Evolutionary conservation across 2,113 vertebrate species (phyloP).

Genomic region (Aix galericulata): DNA sequence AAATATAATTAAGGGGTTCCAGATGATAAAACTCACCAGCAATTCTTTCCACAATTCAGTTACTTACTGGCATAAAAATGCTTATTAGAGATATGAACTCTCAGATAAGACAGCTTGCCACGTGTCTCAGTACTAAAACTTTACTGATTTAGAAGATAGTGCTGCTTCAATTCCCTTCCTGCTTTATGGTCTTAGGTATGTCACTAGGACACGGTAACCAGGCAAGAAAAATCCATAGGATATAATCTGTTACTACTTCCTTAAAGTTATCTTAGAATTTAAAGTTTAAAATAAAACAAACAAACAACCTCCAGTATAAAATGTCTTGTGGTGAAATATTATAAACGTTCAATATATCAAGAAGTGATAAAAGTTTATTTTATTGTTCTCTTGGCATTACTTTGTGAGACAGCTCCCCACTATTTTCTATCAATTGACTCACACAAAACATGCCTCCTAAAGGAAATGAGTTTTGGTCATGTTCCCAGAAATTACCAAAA

Average conservation of each 20-base stretch:
- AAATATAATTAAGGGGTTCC: constrained; percentile 31
- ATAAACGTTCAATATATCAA: not conserved
- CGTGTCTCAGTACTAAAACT: constrained; percentile 49
- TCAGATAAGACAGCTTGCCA: constrained; percentile 55
- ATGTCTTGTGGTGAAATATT: not conserved
- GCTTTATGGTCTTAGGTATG: not conserved
- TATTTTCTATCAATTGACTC: not conserved
- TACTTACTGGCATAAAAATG: constrained; percentile 60
- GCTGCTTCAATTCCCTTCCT: constrained; percentile 24
- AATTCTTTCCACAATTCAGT: constrained; percentile 39
- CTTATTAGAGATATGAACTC: constrained; percentile 45
- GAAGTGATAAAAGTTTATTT: not conserved
- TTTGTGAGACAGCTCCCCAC: not conserved
- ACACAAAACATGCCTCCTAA: not conserved
- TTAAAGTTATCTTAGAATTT: not conserved
- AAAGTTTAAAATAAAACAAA: not conserved
- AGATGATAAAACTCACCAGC: constrained; percentile 8
- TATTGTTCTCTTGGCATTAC: not conserved
- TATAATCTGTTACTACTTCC: not conserved
- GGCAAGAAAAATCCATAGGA: not conserved
- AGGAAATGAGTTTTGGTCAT: not conserved
- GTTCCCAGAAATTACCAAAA: not conserved
- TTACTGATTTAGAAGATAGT: constrained; percentile 36
- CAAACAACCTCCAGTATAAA: not conserved
- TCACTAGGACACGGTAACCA: not conserved